phyloP scores from a whole-genome alignment of 1,140 invertebrate species.

The Drosophila sechellia region DNA sequence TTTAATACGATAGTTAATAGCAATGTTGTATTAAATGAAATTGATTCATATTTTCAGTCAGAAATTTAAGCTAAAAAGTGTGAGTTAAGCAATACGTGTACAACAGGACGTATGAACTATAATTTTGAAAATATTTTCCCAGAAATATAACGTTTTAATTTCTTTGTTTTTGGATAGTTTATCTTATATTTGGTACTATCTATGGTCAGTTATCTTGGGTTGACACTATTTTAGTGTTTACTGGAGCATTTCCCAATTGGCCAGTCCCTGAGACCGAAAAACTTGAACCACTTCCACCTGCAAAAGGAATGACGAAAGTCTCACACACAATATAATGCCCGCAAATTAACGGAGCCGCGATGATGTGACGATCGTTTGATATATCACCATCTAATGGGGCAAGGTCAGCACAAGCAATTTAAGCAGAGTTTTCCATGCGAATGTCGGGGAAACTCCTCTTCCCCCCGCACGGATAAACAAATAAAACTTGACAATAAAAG shows the following conservation, averaged over 20 bases:
- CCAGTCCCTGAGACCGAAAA: slow-evolving; percentile 16
- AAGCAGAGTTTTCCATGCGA: slow-evolving; percentile 41
- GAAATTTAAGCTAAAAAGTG: too few relatives aligned
- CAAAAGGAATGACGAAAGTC: slow-evolving; percentile 35
- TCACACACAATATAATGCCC: slow-evolving; percentile 54
- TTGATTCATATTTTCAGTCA: background rate
- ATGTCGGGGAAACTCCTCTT: slow-evolving; percentile 21
- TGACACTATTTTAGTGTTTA: slow-evolving; percentile 8
- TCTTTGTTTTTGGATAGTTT: background rate
- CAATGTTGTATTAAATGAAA: background rate
- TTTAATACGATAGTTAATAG: background rate
- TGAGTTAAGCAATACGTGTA: too few relatives aligned
- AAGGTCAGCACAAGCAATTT: slow-evolving; percentile 38
- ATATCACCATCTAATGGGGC: slow-evolving; percentile 47
- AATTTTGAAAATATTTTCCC: background rate
- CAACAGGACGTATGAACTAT: slow-evolving; percentile 18
- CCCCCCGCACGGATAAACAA: slow-evolving; percentile 1
- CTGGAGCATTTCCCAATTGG: slow-evolving; percentile 35
- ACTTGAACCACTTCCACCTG: slow-evolving; percentile 27
- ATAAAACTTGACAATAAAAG: slow-evolving; percentile 27
- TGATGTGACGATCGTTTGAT: slow-evolving; percentile 50
- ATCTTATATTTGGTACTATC: background rate
- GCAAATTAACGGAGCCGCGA: slow-evolving; percentile 50
- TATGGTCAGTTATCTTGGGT: background rate
- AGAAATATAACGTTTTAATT: background rate